phyloP scores from a whole-genome alignment of 2,113 vertebrate species.

The Peromyscus californicus region DNA sequence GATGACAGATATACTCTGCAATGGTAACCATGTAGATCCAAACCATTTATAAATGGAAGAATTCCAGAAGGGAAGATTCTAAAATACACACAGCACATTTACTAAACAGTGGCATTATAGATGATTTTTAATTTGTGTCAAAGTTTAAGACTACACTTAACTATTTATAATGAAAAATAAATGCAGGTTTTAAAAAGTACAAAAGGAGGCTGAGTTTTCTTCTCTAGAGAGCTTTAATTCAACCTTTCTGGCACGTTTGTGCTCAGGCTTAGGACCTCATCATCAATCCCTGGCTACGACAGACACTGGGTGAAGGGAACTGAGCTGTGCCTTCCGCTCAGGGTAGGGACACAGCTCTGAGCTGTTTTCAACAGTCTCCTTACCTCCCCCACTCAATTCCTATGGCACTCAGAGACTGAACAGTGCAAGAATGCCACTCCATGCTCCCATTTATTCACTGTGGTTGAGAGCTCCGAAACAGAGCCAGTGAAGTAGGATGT shows the following conservation, averaged over 20 bases:
- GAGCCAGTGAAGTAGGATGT: neutral
- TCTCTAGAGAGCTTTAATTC: neutral
- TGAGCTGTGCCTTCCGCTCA: neutral
- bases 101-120: neutral
- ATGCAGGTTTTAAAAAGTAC: neutral
- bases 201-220: neutral
- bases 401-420: accelerated
- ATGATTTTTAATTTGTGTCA: constrained; percentile 24
- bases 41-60: neutral
- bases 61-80: neutral
- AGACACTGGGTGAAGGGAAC: neutral
- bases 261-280: neutral
- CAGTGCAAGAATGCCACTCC: neutral
- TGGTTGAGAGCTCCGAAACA: neutral
- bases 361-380: neutral
- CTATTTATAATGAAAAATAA: constrained; percentile 25
- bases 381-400: neutral
- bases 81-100: neutral
- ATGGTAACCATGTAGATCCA: neutral
- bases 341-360: neutral
- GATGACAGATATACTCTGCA: neutral
- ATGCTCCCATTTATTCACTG: neutral
- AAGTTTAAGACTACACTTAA: neutral
- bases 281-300: too few relatives aligned
- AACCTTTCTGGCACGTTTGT: neutral